Percentiles rank a stretch among this genome's conserved stretches.
These are phyloP conservation scores for Ectropis crepuscularia DNA, from an alignment of 2,888 invertebrate genomes.

Conservation along the genomic window DNA sequence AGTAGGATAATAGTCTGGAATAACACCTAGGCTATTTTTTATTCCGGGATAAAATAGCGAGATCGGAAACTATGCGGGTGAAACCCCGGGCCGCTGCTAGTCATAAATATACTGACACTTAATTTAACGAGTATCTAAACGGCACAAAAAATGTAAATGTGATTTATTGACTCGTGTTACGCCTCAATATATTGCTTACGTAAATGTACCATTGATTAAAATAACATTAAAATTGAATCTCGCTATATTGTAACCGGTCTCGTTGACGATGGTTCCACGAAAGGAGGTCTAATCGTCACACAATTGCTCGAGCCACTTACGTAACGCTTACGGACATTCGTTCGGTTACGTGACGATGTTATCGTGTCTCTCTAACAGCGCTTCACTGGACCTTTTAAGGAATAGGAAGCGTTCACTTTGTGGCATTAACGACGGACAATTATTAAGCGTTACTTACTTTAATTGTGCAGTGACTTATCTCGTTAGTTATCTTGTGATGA, in stretches of 20 bases:
- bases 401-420: slow-evolving; percentile 43
- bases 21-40: too few species aligned
- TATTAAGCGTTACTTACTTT: slow-evolving; percentile 29
- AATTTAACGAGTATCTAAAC: too few species aligned
- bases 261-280: slow-evolving; percentile 9
- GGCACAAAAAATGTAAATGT: too few species aligned
- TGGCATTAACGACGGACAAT: slow-evolving; percentile 43
- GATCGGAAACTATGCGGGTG: too few species aligned
- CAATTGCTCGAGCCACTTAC: slow-evolving; percentile 24
- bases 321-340: slow-evolving; percentile 24
- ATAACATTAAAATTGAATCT: slow-evolving; percentile 8
- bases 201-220: not conserved
- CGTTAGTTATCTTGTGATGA: not conserved
- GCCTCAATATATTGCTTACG: too few species aligned
- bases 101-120: too few species aligned
- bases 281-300: slow-evolving; percentile 23
- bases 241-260: slow-evolving; percentile 7
- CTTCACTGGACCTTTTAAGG: slow-evolving; percentile 41
- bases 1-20: too few species aligned
- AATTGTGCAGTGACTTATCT: slow-evolving; percentile 13
- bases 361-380: slow-evolving; percentile 27
- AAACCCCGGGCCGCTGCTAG: too few species aligned
- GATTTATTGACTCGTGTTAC: too few species aligned
- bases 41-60: too few species aligned
- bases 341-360: slow-evolving; percentile 27